Conservation (phyloP, 2,113 vertebrate genomes). For the Isurus oxyrinchus region DNA sequence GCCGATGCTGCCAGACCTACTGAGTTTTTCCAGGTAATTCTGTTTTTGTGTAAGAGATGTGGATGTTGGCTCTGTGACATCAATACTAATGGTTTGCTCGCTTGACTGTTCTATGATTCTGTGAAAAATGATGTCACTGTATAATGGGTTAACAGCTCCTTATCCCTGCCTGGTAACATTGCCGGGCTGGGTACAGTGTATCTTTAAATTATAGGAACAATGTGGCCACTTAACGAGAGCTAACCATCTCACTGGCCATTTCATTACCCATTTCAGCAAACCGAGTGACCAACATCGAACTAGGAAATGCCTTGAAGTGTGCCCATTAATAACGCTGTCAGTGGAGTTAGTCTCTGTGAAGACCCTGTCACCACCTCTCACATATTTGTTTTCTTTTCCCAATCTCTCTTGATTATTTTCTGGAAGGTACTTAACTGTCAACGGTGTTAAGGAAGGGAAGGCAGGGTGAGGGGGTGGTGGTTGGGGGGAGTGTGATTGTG, state of each 20-base stretch:
- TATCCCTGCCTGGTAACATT: background rate
- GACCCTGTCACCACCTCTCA: background rate
- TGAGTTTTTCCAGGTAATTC: no score
- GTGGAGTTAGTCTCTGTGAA: background rate
- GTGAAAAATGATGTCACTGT: background rate
- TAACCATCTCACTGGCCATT: background rate
- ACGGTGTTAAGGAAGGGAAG: background rate
- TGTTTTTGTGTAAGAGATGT: background rate
- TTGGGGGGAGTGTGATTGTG: no score
- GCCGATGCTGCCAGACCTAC: no score
- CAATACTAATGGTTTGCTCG: background rate
- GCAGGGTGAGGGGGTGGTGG: no score
- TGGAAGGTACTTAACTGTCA: background rate
- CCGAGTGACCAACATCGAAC: background rate
- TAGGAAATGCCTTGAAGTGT: background rate
- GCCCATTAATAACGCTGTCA: background rate
- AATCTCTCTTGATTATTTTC: background rate
- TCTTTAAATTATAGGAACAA: background rate
- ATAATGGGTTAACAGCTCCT: background rate
- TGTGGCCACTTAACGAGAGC: background rate
- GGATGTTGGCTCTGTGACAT: background rate
- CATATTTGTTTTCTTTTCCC: background rate
- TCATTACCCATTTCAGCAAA: background rate
- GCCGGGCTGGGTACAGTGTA: background rate
- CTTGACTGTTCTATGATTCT: background rate